Evolutionary conservation across 2,113 vertebrate species (phyloP).

Genomic region (Caretta caretta): DNA sequence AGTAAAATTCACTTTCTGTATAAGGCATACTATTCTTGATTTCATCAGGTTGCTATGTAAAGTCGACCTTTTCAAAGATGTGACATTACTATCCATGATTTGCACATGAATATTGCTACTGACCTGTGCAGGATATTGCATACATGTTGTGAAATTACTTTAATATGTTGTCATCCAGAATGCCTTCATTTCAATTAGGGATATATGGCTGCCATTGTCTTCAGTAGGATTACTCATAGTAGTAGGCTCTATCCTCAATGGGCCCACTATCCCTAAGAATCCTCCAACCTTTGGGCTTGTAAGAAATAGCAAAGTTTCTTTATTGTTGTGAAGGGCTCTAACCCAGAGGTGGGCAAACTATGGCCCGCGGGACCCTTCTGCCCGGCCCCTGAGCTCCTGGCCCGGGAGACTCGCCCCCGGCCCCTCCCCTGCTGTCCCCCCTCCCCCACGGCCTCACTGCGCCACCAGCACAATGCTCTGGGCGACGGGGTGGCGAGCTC

Average conservation of each 20-base stretch:
- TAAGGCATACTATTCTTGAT: background rate
- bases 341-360: background rate
- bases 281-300: background rate
- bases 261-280: background rate
- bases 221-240: background rate
- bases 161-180: background rate
- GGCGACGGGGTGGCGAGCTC: too few relatives aligned
- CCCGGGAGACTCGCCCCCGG: too few relatives aligned
- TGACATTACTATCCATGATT: background rate
- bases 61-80: background rate
- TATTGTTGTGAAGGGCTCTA: background rate
- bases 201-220: background rate
- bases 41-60: background rate
- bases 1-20: background rate
- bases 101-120: background rate
- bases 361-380: too few relatives aligned
- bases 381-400: too few relatives aligned
- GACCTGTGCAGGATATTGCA: background rate
- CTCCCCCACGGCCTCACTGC: too few relatives aligned
- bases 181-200: background rate
- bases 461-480: too few relatives aligned
- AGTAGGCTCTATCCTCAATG: background rate
- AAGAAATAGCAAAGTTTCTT: background rate
- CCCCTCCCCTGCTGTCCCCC: too few relatives aligned
- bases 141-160: background rate